Base-by-base conservation (phyloP, 2,113 vertebrate genomes). In the Chaenogobius annularis region DNA sequence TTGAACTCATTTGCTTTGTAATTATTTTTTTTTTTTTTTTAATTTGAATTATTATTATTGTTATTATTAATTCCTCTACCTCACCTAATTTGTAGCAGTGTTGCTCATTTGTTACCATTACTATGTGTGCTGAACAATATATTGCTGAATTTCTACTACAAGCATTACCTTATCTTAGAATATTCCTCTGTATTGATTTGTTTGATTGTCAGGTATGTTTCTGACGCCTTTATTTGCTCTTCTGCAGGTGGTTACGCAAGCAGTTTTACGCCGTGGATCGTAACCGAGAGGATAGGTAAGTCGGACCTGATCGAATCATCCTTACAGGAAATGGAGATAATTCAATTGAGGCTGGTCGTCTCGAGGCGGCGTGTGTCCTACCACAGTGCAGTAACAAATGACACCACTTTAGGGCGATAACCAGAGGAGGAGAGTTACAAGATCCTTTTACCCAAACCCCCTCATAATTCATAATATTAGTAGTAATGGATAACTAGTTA, bases 191-290 rank as follows among this genome's bases (percentile, higher is more conserved):
- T 31, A 31, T 31, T 31, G 26, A 2, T 31, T 31, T 11, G n/a
- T 50, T 23, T 1, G 4, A 20, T 56, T 3, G 23, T 31, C 23
- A 31, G 14, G 17, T 15, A 15, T 11, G 19, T 63, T 63, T 63
- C 35, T 63, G 35, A 63, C 61, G 1, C 8, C 6, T 65, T 12
- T 13, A 47, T 54, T 23, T 8, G 26, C 15, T 37, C 7, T 15
- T 55, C 7, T 73, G 50, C 17, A 99, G 98, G 90, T 99, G 98
- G 98, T 93, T 99, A 73, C 93, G 97, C 73, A 99, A 99, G 80
- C 98, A 99, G 92, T 99, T 98, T 87, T 98, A 98, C 64, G 95
- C 95, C 0, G 92, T 98, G 47, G 96, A 98, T 81, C 95, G 97
- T 62, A 98, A 96, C 89, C 92, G 95, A 73, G 97, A 99, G 37